Evolutionary conservation across 2,888 invertebrate species (phyloP).

Genomic region (Andrena camellia): DNA sequence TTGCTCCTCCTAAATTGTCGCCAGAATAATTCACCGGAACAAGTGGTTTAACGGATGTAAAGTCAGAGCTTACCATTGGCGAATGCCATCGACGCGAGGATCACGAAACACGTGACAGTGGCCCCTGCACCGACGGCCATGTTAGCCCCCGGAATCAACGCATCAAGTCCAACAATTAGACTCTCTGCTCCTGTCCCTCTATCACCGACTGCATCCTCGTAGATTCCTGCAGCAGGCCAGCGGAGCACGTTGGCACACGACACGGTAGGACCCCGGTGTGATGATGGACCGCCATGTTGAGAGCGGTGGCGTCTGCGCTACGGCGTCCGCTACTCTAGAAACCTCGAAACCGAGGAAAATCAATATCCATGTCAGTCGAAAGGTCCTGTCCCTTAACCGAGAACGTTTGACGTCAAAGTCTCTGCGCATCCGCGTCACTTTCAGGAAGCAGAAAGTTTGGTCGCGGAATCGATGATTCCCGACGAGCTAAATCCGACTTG

Average conservation of each 20-base stretch:
- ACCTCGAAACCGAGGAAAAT: constrained; percentile 73
- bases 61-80: constrained; percentile 59
- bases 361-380: constrained; percentile 62
- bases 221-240: not conserved
- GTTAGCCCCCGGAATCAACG: not conserved
- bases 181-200: not conserved
- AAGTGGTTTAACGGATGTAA: not conserved
- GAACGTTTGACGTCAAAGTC: constrained; percentile 64
- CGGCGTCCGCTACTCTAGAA: constrained; percentile 74
- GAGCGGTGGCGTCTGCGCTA: constrained; percentile 68
- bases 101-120: constrained; percentile 63
- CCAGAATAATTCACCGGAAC: not conserved
- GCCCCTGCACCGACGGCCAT: constrained; percentile 53
- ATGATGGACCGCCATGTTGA: constrained; percentile 71
- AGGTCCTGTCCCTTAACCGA: constrained; percentile 52
- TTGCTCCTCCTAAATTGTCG: not conserved
- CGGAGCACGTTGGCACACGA: constrained; percentile 3
- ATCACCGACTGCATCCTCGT: constrained; percentile 2
- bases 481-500: constrained; percentile 28
- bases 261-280: not conserved
- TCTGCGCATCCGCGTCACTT: constrained; percentile 51
- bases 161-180: not conserved
- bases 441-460: constrained; percentile 45
- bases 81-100: constrained; percentile 46
- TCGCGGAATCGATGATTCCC: constrained; percentile 39